These are phyloP conservation scores for Tiphia femorata DNA, from an alignment of 2,888 invertebrate genomes.

Conservation along the genomic window DNA sequence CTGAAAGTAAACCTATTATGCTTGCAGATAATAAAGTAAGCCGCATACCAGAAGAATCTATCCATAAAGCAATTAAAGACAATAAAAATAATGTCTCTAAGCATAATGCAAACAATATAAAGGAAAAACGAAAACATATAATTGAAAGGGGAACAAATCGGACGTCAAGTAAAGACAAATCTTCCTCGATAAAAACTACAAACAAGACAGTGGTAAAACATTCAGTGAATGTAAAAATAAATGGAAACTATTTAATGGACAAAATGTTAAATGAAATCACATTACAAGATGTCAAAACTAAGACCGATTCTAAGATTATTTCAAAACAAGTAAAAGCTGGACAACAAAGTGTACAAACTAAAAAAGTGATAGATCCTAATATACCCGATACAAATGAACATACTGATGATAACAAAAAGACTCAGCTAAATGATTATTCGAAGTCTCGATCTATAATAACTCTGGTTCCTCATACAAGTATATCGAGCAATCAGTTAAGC, in stretches of 20 bases:
- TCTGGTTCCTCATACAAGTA: constrained; percentile 6
- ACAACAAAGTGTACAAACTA: constrained; percentile 15
- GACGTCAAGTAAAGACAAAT: constrained; percentile 48
- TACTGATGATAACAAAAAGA: constrained; percentile 19
- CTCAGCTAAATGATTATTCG: constrained; percentile 9
- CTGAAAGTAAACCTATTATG: constrained; percentile 59
- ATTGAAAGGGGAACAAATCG: constrained; percentile 43
- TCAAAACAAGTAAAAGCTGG: constrained; percentile 34
- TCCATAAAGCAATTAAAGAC: constrained; percentile 66
- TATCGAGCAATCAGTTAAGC: constrained; percentile 18
- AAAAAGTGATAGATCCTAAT: constrained; percentile 28
- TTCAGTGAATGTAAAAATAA: constrained; percentile 34
- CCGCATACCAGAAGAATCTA: constrained; percentile 45
- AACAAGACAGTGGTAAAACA: constrained; percentile 50
- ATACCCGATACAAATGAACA: constrained; percentile 32
- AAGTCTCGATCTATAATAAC: not conserved
- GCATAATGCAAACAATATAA: constrained; percentile 43
- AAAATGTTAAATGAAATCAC: constrained; percentile 40
- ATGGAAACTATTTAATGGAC: constrained; percentile 31
- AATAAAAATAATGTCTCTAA: constrained; percentile 55
- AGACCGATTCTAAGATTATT: constrained; percentile 31
- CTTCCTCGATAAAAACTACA: constrained; percentile 39
- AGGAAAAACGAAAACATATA: constrained; percentile 48
- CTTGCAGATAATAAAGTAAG: constrained; percentile 34
- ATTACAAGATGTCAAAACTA: constrained; percentile 29